Evolutionary conservation across 2,797 vertebrate species (phyloP).

Genomic region (Sebastes minor): DNA sequence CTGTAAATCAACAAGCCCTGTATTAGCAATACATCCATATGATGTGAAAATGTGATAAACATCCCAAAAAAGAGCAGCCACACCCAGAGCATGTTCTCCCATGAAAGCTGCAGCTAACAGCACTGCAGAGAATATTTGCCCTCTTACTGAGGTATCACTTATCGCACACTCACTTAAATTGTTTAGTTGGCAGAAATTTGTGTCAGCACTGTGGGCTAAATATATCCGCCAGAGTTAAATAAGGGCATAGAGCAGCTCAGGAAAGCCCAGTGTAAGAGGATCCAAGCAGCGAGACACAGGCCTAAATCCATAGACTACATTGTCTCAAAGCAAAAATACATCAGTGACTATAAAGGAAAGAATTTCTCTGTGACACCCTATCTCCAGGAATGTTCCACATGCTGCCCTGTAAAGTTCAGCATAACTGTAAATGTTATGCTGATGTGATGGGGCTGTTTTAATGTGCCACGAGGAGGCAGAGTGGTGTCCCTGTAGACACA

Average conservation of each 20-base stretch:
- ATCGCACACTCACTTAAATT: slow-evolving; percentile 76
- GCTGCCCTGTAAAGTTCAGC: slow-evolving; percentile 74
- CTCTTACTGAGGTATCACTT: slow-evolving; percentile 72
- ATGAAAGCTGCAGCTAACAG: slow-evolving; percentile 22
- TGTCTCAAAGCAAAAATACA: slow-evolving; percentile 83
- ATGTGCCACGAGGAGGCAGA: slow-evolving; percentile 19
- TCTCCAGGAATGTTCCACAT: slow-evolving; percentile 83
- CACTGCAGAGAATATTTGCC: slow-evolving; percentile 47
- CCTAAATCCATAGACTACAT: slow-evolving; percentile 79
- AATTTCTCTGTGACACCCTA: slow-evolving; percentile 81
- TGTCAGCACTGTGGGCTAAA: slow-evolving; percentile 81
- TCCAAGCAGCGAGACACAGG: slow-evolving; percentile 62
- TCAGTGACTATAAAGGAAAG: slow-evolving; percentile 83
- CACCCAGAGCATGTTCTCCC: slow-evolving; percentile 26
- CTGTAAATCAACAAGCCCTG: background rate
- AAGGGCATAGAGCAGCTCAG: slow-evolving; percentile 84
- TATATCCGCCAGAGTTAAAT: slow-evolving; percentile 85
- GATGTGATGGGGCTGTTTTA: slow-evolving; percentile 51
- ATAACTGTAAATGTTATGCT: slow-evolving; percentile 64
- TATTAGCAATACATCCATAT: background rate
- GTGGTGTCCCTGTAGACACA: background rate
- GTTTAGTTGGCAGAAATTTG: slow-evolving; percentile 83
- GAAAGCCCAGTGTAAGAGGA: slow-evolving; percentile 84
- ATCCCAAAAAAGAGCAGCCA: slow-evolving; percentile 23
- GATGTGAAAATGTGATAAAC: slow-evolving; percentile 27